Evolutionary conservation across 2,888 invertebrate species (phyloP), one percentile per base, ranked within the genome.

Genomic region (Tethea ocularis): DNA sequence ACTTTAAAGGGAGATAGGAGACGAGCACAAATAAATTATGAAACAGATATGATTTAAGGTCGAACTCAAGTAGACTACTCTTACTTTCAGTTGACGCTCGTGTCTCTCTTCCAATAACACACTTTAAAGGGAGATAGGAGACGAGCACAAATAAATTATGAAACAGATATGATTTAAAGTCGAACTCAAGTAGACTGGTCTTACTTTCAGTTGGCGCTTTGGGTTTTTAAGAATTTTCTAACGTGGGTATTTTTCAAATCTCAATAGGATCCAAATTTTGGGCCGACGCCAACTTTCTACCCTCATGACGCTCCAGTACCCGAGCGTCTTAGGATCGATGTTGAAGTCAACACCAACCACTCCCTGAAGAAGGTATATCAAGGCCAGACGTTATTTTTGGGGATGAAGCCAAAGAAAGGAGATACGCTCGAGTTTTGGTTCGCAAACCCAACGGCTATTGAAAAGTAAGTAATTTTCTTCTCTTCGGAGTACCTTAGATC

Each of bases 341-440:
- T 99, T 61, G 96, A 96, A 69, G 95, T 96, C 15, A 97, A 98
- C 83, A 95, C 96, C 69, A 96, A 96, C 61, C 97, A 96, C 87
- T 95, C 96, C 0, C 84, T 98, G 22, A 94, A 95, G 63, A 94
- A 95, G 68, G 98, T 98, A 3, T 99, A 99, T 83, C 93, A 94
- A 22, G 99, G 99, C 0, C 95, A 96, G 67, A 95, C 96, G 0
- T 98, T 96, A 82, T 99, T 98, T 87, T 99, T 98, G 99, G 98
- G 98, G 0, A 87, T 97, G 11, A 92, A 96, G 51, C 99, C 99
- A 0, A 96, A 96, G 75, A 95, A 95, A 11, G 98, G 97, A 2
- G 97, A 98, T 83, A 93, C 95, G 59, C 93, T 98, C 22, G 94
- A 95, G 68, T 96, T 99, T 82, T 95, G 95, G 84, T 98, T 98